These are phyloP conservation scores for Poeciliopsis turneri DNA, from an alignment of 2,797 vertebrate species.

Conservation along the genomic window DNA sequence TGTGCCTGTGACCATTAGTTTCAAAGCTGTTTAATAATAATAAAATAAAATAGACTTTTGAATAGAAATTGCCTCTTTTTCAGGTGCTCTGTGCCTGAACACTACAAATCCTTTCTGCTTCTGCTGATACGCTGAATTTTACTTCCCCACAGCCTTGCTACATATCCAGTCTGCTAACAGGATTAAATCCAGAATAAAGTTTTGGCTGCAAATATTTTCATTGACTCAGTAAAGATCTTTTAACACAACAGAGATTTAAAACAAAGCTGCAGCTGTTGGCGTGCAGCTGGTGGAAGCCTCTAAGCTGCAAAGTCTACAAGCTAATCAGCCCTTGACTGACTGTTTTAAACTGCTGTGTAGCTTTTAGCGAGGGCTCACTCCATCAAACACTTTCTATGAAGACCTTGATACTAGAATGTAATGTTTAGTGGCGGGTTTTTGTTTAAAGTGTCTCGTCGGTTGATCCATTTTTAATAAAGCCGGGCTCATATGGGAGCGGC, in stretches of 20 bases:
- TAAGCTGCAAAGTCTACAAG: constrained; percentile 29
- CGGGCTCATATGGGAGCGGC: constrained; percentile 20
- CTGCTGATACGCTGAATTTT: background rate
- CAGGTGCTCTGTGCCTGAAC: background rate
- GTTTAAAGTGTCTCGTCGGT: constrained; percentile 46
- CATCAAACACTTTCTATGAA: constrained; percentile 44
- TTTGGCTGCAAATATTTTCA: constrained; percentile 13
- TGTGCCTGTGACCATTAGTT: too few species aligned
- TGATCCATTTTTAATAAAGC: constrained; percentile 56
- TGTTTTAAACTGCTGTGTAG: constrained; percentile 42
- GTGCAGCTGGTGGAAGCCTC: constrained; percentile 11
- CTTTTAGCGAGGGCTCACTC: constrained; percentile 27
- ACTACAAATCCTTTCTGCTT: too few species aligned
- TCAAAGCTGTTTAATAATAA: background rate
- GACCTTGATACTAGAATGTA: constrained; percentile 42
- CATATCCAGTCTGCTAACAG: background rate
- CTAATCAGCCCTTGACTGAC: constrained; percentile 24
- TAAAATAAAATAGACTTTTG: background rate
- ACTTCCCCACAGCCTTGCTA: background rate
- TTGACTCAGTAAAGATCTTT: constrained; percentile 17
- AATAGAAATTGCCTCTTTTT: background rate
- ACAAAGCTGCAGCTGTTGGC: constrained; percentile 8
- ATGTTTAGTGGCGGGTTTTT: constrained; percentile 36
- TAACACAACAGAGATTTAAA: constrained; percentile 18
- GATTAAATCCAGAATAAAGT: constrained; percentile 8